phyloP scores from a whole-genome alignment of 2,797 vertebrate species.

The Anableps anableps region DNA sequence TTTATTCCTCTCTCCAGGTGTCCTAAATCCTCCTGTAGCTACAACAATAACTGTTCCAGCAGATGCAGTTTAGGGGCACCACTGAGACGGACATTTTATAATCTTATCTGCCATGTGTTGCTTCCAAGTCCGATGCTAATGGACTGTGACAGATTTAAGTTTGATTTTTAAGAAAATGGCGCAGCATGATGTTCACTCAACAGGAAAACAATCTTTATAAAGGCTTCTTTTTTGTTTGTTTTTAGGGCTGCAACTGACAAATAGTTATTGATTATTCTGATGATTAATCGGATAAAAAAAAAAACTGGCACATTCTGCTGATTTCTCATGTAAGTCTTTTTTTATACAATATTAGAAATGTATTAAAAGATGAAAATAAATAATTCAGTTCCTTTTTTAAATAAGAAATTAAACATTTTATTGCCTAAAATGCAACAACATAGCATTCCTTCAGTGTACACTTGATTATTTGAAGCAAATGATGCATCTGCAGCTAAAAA shows the following conservation, averaged over 20 bases:
- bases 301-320: not conserved
- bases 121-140: slow-evolving; percentile 56
- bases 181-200: not conserved
- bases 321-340: not conserved
- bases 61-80: slow-evolving; percentile 59
- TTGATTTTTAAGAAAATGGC: slow-evolving; percentile 39
- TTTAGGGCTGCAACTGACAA: not conserved
- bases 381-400: not conserved
- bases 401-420: not conserved
- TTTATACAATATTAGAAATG: not conserved
- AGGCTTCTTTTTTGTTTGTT: not conserved
- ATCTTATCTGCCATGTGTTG: slow-evolving; percentile 79
- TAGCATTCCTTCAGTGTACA: not conserved
- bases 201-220: not conserved
- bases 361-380: not conserved
- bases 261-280: not conserved
- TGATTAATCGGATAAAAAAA: not conserved
- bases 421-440: no score
- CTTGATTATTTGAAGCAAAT: not conserved
- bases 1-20: slow-evolving; percentile 24
- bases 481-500: not conserved
- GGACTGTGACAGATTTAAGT: slow-evolving; percentile 32
- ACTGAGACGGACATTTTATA: slow-evolving; percentile 71
- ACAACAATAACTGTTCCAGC: slow-evolving; percentile 59
- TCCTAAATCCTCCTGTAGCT: slow-evolving; percentile 64